A percentile compares a stretch with the other conserved stretches of the same genome.
These are phyloP conservation scores for Danio jaintianensis DNA, from an alignment of 2,797 vertebrate species.

Conservation along the genomic window DNA sequence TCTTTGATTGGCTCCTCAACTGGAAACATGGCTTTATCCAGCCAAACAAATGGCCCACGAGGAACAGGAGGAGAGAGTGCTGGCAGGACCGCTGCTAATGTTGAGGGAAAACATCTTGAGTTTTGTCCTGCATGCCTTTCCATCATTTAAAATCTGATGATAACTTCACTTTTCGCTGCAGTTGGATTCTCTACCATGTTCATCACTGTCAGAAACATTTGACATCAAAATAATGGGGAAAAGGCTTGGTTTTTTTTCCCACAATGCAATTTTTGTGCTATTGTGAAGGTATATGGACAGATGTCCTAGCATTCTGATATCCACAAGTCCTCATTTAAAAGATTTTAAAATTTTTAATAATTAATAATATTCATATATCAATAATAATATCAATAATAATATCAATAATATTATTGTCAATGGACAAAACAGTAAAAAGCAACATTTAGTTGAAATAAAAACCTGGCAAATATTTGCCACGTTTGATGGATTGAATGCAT, in stretches of 20 bases:
- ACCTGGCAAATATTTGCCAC: no score
- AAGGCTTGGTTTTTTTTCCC: background rate
- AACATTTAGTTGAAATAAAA: no score
- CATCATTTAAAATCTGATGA: slow-evolving; percentile 4
- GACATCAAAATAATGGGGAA: background rate
- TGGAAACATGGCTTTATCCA: slow-evolving; percentile 40
- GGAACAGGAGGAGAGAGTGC: slow-evolving; percentile 38
- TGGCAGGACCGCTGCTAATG: slow-evolving; percentile 46
- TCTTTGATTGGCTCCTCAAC: slow-evolving; percentile 51
- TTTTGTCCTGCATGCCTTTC: slow-evolving; percentile 24
- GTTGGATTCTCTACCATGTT: background rate
- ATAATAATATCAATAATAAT: no score
- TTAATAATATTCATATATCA: no score
- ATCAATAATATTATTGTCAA: no score
- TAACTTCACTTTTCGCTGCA: slow-evolving; percentile 7
- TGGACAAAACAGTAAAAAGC: no score
- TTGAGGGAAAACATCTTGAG: slow-evolving; percentile 34
- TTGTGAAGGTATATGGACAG: background rate
- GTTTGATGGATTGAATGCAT: no score
- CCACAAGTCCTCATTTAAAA: no score
- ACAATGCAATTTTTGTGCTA: background rate
- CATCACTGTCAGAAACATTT: slow-evolving; percentile 16
- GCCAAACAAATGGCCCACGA: slow-evolving; percentile 48
- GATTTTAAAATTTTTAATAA: no score
- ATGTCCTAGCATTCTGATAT: background rate